Conservation (phyloP, 2,113 vertebrate species). For the Chaenogobius annularis region DNA sequence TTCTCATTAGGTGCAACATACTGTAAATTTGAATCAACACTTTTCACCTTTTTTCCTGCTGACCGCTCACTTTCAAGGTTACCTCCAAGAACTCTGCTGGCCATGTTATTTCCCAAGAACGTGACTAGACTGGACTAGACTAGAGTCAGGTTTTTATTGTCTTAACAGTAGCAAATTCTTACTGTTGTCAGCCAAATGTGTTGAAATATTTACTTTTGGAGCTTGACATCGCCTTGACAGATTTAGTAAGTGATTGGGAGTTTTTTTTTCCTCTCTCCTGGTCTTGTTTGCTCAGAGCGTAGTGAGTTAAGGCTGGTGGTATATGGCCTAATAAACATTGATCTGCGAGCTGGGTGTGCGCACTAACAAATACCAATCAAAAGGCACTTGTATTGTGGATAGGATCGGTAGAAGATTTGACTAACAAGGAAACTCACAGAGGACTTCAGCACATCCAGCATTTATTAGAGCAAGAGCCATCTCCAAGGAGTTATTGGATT, state of each 20-base stretch:
- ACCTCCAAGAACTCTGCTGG: neutral
- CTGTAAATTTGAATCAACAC: slow-evolving; percentile 1
- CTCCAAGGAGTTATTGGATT: slow-evolving; percentile 3
- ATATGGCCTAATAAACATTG: slow-evolving; percentile 40
- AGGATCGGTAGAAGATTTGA: slow-evolving; percentile 29
- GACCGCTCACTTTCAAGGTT: slow-evolving; percentile 14
- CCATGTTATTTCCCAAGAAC: slow-evolving; percentile 6
- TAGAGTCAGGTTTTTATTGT: neutral
- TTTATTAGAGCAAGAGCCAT: slow-evolving; percentile 27
- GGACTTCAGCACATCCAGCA: slow-evolving; percentile 16
- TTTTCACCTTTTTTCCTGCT: slow-evolving; percentile 2
- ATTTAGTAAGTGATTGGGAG: slow-evolving; percentile 45
- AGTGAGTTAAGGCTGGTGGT: slow-evolving; percentile 34
- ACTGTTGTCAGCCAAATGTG: neutral
- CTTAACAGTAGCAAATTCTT: neutral
- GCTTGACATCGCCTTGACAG: slow-evolving; percentile 31
- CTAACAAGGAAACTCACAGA: slow-evolving; percentile 40
- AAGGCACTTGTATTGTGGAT: slow-evolving; percentile 17
- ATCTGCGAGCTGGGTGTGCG: slow-evolving; percentile 37
- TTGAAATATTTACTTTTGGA: neutral
- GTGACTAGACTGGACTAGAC: neutral
- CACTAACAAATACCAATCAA: slow-evolving; percentile 61
- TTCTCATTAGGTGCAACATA: neutral
- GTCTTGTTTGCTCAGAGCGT: slow-evolving; percentile 35
- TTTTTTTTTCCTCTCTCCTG: slow-evolving; percentile 16